Conservation (phyloP, 2,797 vertebrate species). For the Cyclura pinguis region DNA sequence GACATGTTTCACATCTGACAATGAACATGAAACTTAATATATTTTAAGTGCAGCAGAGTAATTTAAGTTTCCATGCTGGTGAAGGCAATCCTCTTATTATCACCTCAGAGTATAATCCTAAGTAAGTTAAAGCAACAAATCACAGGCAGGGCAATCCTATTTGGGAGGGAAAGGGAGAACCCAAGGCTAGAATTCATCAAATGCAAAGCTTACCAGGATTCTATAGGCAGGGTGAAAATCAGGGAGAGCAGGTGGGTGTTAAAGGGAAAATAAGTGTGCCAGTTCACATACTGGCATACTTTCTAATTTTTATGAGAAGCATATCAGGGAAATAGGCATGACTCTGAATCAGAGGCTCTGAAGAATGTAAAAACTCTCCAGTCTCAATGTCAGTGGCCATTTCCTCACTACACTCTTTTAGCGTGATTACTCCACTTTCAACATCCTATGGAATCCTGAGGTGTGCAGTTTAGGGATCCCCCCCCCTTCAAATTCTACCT, state of each 20-base stretch:
- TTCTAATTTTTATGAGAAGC: background rate
- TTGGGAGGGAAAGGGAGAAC: background rate
- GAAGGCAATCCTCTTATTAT: background rate
- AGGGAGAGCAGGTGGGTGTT: too few relatives aligned
- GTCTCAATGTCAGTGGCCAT: background rate
- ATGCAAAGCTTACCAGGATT: background rate
- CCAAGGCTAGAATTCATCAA: background rate
- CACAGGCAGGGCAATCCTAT: background rate
- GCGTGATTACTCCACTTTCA: too few relatives aligned
- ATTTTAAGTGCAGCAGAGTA: background rate
- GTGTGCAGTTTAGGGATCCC: too few relatives aligned
- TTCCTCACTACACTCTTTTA: too few relatives aligned
- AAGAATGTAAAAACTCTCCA: background rate
- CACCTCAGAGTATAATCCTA: background rate
- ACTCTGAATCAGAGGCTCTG: too few relatives aligned
- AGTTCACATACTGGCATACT: background rate
- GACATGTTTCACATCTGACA: background rate
- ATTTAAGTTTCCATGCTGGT: background rate
- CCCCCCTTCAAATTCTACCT: too few relatives aligned
- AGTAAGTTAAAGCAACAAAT: background rate
- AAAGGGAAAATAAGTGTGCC: background rate
- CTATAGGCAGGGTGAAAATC: too few relatives aligned
- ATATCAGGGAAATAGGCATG: background rate
- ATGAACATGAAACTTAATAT: background rate
- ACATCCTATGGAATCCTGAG: too few relatives aligned